These are phyloP conservation scores for Sinella curviseta DNA, from an alignment of 1,140 invertebrate species.

Conservation along the genomic window DNA sequence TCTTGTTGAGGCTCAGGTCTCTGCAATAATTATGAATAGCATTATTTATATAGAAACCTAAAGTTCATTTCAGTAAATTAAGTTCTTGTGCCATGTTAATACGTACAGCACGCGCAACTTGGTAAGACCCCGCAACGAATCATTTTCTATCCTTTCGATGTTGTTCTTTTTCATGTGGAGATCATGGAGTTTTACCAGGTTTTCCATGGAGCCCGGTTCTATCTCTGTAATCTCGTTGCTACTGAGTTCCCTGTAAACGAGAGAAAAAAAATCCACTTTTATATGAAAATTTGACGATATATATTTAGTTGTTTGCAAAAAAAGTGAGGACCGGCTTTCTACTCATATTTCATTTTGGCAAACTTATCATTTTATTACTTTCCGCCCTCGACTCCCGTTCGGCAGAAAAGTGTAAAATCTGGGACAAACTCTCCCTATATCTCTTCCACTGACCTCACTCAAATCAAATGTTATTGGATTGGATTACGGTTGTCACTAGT, in stretches of 20 bases:
- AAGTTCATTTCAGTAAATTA: not conserved
- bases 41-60: no score
- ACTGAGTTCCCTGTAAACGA: conserved; percentile 74
- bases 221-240: conserved; percentile 76
- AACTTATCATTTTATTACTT: no score
- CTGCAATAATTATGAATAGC: conserved; percentile 62
- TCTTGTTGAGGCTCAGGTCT: conserved; percentile 82
- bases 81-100: not conserved
- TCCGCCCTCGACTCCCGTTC: no score
- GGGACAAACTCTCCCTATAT: no score
- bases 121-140: conserved; percentile 76
- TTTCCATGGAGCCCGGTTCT: conserved; percentile 68
- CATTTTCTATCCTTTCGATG: conserved; percentile 70
- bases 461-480: not conserved
- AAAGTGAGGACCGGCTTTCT: no score
- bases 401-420: no score
- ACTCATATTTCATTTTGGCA: no score
- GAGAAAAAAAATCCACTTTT: not conserved
- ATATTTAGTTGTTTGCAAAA: no score
- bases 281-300: not conserved
- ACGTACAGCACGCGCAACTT: conserved; percentile 85
- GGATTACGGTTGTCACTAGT: no score
- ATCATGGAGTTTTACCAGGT: conserved; percentile 75
- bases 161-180: conserved; percentile 80
- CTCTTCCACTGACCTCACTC: not conserved